A percentile compares a stretch with the other conserved stretches of the same genome.
Conservation (phyloP, 2,888 invertebrate genomes). For the Stegophylla sp. region DNA sequence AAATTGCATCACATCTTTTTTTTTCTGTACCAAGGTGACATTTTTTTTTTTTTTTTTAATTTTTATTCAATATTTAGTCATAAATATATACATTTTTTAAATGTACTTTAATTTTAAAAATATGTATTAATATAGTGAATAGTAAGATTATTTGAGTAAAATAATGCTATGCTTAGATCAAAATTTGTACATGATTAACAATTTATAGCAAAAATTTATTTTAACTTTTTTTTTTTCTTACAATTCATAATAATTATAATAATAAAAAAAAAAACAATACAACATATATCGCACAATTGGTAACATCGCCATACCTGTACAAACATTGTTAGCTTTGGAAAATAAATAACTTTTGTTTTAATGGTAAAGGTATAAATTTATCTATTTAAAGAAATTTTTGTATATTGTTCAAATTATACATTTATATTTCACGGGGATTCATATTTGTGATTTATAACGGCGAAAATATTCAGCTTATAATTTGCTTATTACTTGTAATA, state of each 20-base stretch:
- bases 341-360: slow-evolving; percentile 6
- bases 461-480: slow-evolving; percentile 28
- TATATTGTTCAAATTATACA: slow-evolving; percentile 6
- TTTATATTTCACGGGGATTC: neutral
- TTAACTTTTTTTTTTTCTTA: slow-evolving; percentile 22
- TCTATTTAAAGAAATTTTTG: neutral
- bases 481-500: slow-evolving; percentile 47
- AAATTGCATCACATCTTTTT: neutral
- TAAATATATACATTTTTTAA: neutral
- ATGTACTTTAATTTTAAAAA: neutral
- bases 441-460: slow-evolving; percentile 25
- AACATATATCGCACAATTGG: slow-evolving; percentile 36
- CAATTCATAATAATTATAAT: slow-evolving; percentile 26
- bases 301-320: slow-evolving; percentile 39
- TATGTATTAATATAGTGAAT: neutral
- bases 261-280: slow-evolving; percentile 11
- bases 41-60: neutral
- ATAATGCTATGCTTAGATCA: neutral
- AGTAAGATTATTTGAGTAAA: too few relatives aligned
- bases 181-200: slow-evolving; percentile 28
- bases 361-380: neutral
- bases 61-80: neutral
- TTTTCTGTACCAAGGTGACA: neutral
- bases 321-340: slow-evolving; percentile 9
- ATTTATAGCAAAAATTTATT: slow-evolving; percentile 18